These are phyloP conservation scores for Zaprionus kolodkinae DNA, from an alignment of 1,140 invertebrate species.

Conservation along the genomic window DNA sequence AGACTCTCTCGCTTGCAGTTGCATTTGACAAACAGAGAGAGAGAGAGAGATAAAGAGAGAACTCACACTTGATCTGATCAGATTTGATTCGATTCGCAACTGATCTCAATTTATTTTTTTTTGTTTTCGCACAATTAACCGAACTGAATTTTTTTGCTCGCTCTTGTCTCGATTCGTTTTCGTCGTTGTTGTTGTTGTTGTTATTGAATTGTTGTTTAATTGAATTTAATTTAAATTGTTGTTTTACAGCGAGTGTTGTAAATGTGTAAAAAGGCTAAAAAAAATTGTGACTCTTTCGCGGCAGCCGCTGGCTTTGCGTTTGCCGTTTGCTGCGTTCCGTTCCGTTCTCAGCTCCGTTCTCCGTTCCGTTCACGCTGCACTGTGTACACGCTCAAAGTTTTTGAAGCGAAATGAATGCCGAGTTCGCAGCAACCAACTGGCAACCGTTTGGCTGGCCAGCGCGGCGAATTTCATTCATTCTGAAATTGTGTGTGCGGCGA, in stretches of 20 bases:
- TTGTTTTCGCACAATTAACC: slow-evolving; percentile 3
- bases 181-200: neutral
- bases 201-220: slow-evolving; percentile 28
- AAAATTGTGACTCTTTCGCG: slow-evolving; percentile 53
- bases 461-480: slow-evolving; percentile 72
- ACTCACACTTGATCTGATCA: slow-evolving; percentile 1
- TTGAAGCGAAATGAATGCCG: slow-evolving; percentile 79
- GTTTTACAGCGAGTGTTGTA: too few species aligned
- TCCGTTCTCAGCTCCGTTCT: slow-evolving; percentile 27
- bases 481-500: slow-evolving; percentile 60
- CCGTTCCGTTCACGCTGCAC: slow-evolving; percentile 56
- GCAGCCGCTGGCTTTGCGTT: slow-evolving; percentile 50
- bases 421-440: slow-evolving; percentile 44
- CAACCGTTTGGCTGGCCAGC: slow-evolving; percentile 56
- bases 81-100: slow-evolving; percentile 1
- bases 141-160: neutral
- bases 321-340: slow-evolving; percentile 17
- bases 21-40: slow-evolving; percentile 3
- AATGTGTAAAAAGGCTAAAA: slow-evolving; percentile 35
- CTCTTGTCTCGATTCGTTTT: neutral
- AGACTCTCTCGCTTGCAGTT: slow-evolving; percentile 50
- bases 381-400: slow-evolving; percentile 65
- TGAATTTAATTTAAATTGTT: slow-evolving; percentile 13
- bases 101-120: slow-evolving; percentile 1
- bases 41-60: neutral